Evolutionary conservation across 2,888 invertebrate genomes (phyloP).

Genomic region (Macroteleia sp.): DNA sequence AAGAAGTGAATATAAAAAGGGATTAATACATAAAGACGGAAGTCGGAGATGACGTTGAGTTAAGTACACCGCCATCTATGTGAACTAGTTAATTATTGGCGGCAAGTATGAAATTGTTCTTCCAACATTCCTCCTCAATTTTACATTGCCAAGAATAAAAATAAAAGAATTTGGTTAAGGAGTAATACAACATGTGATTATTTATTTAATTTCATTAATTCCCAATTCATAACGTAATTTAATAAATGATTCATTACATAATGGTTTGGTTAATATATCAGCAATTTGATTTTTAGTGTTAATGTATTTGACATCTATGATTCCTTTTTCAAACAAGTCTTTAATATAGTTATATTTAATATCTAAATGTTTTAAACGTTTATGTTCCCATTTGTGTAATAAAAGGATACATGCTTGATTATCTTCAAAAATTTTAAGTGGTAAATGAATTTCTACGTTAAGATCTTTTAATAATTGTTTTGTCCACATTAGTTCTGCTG

Average conservation of each 20-base stretch:
- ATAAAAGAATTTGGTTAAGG: too few relatives aligned
- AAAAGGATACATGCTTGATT: constrained; percentile 68
- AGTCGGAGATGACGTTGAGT: too few relatives aligned
- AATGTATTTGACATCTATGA: constrained; percentile 23
- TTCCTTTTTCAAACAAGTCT: constrained; percentile 22
- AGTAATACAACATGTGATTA: too few relatives aligned
- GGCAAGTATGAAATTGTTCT: too few relatives aligned
- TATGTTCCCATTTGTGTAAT: constrained; percentile 66
- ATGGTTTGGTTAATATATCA: constrained; percentile 36
- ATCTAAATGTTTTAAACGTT: constrained; percentile 64
- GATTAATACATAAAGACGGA: too few relatives aligned
- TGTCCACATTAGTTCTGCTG: constrained; percentile 70
- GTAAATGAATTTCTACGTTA: constrained; percentile 1
- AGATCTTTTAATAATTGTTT: constrained; percentile 68
- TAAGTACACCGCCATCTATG: too few relatives aligned
- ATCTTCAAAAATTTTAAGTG: constrained; percentile 61
- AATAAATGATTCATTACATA: background rate
- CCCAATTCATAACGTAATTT: too few relatives aligned
- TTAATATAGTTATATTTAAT: constrained; percentile 58
- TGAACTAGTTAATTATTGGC: too few relatives aligned
- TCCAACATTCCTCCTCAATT: too few relatives aligned
- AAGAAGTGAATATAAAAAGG: too few relatives aligned
- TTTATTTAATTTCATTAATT: too few relatives aligned
- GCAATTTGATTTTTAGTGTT: constrained; percentile 23
- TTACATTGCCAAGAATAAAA: too few relatives aligned